A percentile compares a stretch with the other conserved stretches of the same genome.
phyloP scores from a whole-genome alignment of 2,113 vertebrate species.

The Talpa occidentalis region DNA sequence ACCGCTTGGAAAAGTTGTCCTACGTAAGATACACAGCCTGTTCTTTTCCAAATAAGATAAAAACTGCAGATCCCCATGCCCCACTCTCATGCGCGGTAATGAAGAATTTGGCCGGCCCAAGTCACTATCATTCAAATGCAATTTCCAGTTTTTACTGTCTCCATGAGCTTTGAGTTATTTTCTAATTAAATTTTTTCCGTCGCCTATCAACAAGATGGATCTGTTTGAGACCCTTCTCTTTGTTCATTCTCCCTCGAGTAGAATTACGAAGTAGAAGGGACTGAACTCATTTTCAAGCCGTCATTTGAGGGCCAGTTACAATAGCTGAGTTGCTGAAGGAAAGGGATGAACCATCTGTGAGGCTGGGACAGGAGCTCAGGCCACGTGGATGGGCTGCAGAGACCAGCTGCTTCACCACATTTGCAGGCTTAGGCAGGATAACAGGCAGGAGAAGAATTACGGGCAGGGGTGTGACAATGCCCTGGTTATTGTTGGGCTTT shows the following conservation, averaged over 20 bases:
- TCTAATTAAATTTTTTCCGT: not conserved
- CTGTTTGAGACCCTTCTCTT: not conserved
- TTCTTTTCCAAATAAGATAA: not conserved
- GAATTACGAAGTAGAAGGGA: not conserved
- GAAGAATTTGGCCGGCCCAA: not conserved
- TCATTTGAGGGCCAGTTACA: not conserved
- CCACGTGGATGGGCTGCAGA: not conserved
- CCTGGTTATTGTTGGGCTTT: not conserved
- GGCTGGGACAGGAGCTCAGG: no score
- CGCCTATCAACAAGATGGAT: not conserved
- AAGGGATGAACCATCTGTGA: rapidly evolving
- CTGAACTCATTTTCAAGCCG: not conserved
- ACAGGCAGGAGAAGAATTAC: not conserved
- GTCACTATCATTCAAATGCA: not conserved
- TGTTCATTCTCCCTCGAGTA: not conserved
- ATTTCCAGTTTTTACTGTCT: not conserved
- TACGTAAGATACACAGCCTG: rapidly evolving
- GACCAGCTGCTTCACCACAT: not conserved
- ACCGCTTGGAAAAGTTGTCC: not conserved
- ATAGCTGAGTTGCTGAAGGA: not conserved
- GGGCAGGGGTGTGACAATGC: no score
- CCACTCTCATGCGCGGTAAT: no score
- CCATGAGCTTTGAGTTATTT: not conserved
- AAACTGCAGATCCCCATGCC: not conserved
- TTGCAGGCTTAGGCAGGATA: not conserved